Evolutionary conservation across 2,888 invertebrate genomes (phyloP).

Genomic region (Andrena bucephala): DNA sequence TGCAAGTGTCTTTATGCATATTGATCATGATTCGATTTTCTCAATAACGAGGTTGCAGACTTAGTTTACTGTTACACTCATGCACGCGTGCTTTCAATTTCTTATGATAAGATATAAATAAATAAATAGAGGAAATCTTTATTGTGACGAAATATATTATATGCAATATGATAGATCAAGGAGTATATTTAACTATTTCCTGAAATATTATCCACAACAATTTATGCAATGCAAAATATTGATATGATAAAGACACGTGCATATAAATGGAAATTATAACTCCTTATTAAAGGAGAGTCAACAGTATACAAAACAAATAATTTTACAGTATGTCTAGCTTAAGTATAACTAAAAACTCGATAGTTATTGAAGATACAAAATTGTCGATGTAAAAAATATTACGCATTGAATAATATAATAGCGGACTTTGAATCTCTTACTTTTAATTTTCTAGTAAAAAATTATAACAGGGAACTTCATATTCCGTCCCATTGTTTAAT

Average conservation of each 20-base stretch:
- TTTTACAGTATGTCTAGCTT: slow-evolving; percentile 42
- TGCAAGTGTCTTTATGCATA: slow-evolving; percentile 47
- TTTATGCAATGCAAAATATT: slow-evolving; percentile 39
- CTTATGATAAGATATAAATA: slow-evolving; percentile 74
- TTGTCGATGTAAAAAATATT: slow-evolving; percentile 15
- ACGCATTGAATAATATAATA: slow-evolving; percentile 1
- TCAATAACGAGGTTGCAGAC: slow-evolving; percentile 72
- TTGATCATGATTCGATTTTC: slow-evolving; percentile 47
- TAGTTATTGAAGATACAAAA: not conserved
- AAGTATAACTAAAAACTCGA: slow-evolving; percentile 13
- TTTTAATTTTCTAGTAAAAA: not conserved
- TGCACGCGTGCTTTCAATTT: slow-evolving; percentile 48
- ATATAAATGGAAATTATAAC: slow-evolving; percentile 46
- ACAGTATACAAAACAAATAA: slow-evolving; percentile 43
- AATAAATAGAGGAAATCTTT: slow-evolving; percentile 79
- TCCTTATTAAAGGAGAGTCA: slow-evolving; percentile 53
- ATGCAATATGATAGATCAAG: slow-evolving; percentile 53
- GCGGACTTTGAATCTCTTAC: not conserved
- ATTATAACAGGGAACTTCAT: not conserved
- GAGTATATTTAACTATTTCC: slow-evolving; percentile 45
- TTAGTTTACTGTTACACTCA: slow-evolving; percentile 58
- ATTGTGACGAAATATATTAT: slow-evolving; percentile 66
- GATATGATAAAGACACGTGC: slow-evolving; percentile 41
- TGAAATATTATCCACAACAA: slow-evolving; percentile 40
- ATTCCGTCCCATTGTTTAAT: not conserved